These are phyloP conservation scores for Drosophila santomea DNA, from an alignment of 1,140 invertebrate species.

Conservation along the genomic window DNA sequence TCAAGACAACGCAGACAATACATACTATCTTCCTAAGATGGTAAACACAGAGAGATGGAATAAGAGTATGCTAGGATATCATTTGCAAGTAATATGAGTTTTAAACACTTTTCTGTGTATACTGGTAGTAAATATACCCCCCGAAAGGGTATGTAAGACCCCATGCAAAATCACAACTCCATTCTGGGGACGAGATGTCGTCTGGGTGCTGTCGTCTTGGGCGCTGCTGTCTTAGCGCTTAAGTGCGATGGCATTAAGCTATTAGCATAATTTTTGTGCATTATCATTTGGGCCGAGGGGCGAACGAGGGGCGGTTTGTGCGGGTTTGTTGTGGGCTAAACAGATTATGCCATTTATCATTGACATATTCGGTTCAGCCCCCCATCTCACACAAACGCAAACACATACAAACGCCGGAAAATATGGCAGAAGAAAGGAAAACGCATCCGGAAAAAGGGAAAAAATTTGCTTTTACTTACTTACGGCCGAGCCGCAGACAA, in stretches of 20 bases:
- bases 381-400: not conserved
- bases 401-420: slow-evolving; percentile 3
- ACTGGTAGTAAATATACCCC: not conserved
- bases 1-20: no score
- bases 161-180: slow-evolving; percentile 20
- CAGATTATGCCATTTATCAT: slow-evolving; percentile 73
- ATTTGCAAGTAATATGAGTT: no score
- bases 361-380: slow-evolving; percentile 56
- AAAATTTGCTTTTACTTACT: slow-evolving; percentile 57
- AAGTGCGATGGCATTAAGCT: slow-evolving; percentile 79
- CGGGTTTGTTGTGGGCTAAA: slow-evolving; percentile 48
- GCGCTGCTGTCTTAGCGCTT: slow-evolving; percentile 67
- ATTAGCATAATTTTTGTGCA: slow-evolving; percentile 81
- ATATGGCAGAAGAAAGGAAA: slow-evolving; percentile 13
- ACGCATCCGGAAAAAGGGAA: slow-evolving; percentile 32
- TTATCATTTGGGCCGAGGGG: slow-evolving; percentile 63
- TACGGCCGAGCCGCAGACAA: slow-evolving; percentile 17
- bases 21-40: not conserved
- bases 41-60: not conserved
- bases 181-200: slow-evolving; percentile 1
- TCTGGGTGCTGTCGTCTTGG: slow-evolving; percentile 32
- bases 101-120: not conserved
- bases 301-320: slow-evolving; percentile 5
- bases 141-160: not conserved
- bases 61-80: no score